Evolutionary conservation across 2,888 invertebrate genomes (phyloP), one percentile per base, ranked within the genome.

Genomic region (Entomobrya multifasciata): DNA sequence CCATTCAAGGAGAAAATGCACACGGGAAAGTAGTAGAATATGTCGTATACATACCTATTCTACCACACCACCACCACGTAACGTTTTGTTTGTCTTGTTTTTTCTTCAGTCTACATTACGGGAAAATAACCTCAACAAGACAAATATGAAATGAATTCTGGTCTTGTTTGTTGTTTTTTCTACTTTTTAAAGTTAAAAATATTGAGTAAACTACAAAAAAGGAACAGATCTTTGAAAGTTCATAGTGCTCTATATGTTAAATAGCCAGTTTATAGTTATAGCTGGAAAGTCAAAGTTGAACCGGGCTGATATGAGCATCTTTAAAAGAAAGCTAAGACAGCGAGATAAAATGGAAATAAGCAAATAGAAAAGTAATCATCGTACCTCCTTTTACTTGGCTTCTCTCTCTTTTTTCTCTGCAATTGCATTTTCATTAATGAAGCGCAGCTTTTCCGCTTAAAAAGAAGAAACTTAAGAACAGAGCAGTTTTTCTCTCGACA

Each of bases 391-490:
- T 30, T 17, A 30, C 62, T 17, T 60, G 4, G 25, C 22, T 67
- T 20, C 17, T 4, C 2, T 57, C 20, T 65, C 17, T n/a, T 36
- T 17, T 36, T 27, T 10, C 20, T 4, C 17, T 67, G 47, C 79
- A 79, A 79, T 79, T 79, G 79, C 79, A 65, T 79, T 79, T 67
- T 78, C 78, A 78, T 79, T 79, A 79, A 79, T 57, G 76, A 76
- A 41, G 22, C 57, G 15, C 62, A 57, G 47, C 62, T 20, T 44
- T n/a, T n/a, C n/a, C n/a, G n/a, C n/a, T n/a, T n/a, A n/a, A n/a
- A n/a, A n/a, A n/a, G n/a, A n/a, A n/a, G n/a, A 22, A 79, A 36
- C 52, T 79, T 49, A 65, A 30, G 17, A 41, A 41, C 36, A n/a
- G n/a, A n/a, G n/a, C n/a, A n/a, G n/a, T n/a, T 67, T 41, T 22